Evolutionary conservation across 2,797 vertebrate species (phyloP).

Genomic region (Borostomias antarcticus): DNA sequence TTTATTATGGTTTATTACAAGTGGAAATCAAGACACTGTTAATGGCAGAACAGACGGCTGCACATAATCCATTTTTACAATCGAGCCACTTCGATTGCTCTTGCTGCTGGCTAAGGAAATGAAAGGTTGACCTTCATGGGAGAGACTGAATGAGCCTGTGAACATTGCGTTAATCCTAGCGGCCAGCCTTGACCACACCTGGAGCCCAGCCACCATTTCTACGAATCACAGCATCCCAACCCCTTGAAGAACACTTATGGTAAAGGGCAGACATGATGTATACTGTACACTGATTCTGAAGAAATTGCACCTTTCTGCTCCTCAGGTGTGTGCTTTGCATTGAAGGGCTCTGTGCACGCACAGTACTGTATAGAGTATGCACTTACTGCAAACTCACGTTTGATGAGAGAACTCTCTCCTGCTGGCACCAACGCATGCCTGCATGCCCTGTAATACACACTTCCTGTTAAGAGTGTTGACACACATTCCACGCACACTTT

Average conservation of each 20-base stretch:
- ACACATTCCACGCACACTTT: too few species aligned
- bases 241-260: constrained; percentile 53
- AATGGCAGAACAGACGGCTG: constrained; percentile 77
- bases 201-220: constrained; percentile 61
- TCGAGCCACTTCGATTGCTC: constrained; percentile 57
- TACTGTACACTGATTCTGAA: constrained; percentile 55
- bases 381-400: too few species aligned
- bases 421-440: too few species aligned
- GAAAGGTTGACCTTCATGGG: constrained; percentile 72
- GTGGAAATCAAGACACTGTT: constrained; percentile 68
- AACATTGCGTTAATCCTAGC: constrained; percentile 68
- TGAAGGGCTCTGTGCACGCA: background rate
- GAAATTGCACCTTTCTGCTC: constrained; percentile 46
- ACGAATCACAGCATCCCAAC: constrained; percentile 60
- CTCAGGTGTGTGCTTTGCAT: background rate
- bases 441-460: background rate
- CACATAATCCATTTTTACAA: constrained; percentile 75
- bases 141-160: constrained; percentile 66
- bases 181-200: constrained; percentile 51
- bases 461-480: too few species aligned
- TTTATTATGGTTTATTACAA: constrained; percentile 68
- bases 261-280: constrained; percentile 60
- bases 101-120: constrained; percentile 60
- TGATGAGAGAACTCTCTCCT: background rate
- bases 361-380: too few species aligned